Conservation (phyloP, 2,113 vertebrate species). For the Alectura lathami region DNA sequence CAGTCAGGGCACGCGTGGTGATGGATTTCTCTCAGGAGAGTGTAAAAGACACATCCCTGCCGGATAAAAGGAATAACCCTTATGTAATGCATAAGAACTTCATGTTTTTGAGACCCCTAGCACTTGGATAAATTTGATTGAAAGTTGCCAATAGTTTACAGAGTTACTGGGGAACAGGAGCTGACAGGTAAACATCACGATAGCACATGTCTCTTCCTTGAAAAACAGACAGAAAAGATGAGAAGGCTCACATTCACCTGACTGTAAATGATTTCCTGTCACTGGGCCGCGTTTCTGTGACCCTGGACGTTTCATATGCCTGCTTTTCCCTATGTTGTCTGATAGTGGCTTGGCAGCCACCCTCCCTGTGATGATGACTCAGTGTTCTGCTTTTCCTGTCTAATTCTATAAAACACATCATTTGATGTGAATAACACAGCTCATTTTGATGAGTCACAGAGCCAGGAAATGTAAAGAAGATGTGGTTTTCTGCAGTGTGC, state of each 20-base stretch:
- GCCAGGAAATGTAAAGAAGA: conserved; percentile 11
- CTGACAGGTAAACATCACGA: background rate
- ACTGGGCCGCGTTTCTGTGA: conserved; percentile 3
- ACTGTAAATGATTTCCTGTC: background rate
- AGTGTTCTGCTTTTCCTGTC: conserved; percentile 27
- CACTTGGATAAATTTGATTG: background rate
- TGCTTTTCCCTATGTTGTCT: background rate
- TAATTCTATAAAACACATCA: background rate
- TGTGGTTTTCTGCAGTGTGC: background rate
- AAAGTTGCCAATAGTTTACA: background rate
- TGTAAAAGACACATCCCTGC: background rate
- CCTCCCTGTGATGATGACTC: conserved; percentile 24
- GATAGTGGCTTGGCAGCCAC: background rate
- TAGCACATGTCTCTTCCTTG: background rate
- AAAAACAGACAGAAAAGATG: background rate
- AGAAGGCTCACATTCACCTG: background rate
- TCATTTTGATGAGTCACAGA: conserved; percentile 54
- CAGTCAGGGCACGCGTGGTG: background rate
- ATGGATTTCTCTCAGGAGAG: background rate
- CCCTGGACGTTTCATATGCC: background rate
- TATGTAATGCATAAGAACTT: background rate
- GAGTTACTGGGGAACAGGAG: background rate
- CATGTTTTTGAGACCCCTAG: background rate
- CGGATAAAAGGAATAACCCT: background rate
- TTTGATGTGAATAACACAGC: conserved; percentile 40